A percentile compares a stretch with the other conserved stretches of the same genome.
Conservation (phyloP, 2,113 vertebrate species). For the Dasyornis broadbenti region DNA sequence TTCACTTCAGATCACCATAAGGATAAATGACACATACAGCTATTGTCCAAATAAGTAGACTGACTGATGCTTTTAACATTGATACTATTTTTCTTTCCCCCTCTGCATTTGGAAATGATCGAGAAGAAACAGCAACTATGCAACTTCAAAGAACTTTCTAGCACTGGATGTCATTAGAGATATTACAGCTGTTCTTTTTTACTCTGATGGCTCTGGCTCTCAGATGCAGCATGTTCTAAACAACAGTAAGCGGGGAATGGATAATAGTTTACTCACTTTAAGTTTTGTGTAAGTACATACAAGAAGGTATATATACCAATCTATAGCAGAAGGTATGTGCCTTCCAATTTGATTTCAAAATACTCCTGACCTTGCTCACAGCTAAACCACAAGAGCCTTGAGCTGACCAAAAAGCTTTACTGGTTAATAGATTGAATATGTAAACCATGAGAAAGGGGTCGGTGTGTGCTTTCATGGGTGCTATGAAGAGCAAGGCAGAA, state of each 20-base stretch:
- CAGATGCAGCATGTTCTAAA: neutral
- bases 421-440: neutral
- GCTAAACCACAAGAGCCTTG: neutral
- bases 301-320: neutral
- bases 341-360: neutral
- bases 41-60: constrained; percentile 43
- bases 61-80: constrained; percentile 49
- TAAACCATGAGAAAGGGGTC: neutral
- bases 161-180: constrained; percentile 9
- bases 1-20: constrained; percentile 45
- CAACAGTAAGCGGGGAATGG: neutral
- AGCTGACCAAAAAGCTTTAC: neutral
- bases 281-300: neutral
- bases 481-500: neutral
- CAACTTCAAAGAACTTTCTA: constrained; percentile 64
- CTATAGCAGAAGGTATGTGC: neutral
- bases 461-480: neutral
- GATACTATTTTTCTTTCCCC: neutral
- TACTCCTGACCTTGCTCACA: neutral
- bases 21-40: constrained; percentile 29
- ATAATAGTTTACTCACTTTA: neutral
- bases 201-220: neutral
- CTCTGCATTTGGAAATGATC: constrained; percentile 58
- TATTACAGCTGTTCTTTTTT: constrained; percentile 42
- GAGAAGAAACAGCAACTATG: constrained; percentile 49